Evolutionary conservation across 2,888 invertebrate genomes (phyloP), one percentile per base, ranked within the genome.

Genomic region (Patella caerulea): DNA sequence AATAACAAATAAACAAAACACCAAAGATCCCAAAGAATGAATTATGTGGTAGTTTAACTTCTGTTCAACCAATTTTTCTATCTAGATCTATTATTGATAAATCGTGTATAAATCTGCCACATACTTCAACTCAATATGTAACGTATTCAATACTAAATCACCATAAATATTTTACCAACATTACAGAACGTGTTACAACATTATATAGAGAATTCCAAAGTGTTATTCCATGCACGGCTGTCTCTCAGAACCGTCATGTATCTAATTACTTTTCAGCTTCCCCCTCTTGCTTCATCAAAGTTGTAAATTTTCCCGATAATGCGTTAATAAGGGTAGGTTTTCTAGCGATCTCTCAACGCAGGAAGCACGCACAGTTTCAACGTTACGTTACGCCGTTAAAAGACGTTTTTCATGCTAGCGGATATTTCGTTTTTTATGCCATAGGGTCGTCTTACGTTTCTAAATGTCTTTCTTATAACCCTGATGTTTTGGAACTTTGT

Each of bases 261-360:
- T 24, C 65, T 65, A 24, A 65, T 65, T 19, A 19, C 65, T 24
- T 65, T 65, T 24, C 19, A 19, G 65, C 29, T 73, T 53, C 7
- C 17, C 73, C 14, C 55, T 54, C 55, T 24, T 53, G 70, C 15
- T 53, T 70, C 71, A 75, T 75, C 75, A 71, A 29, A 54, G 75
- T 24, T 75, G 75, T 75, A 75, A 71, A 75, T 75, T 53, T 71
- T 15, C 45, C 71, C 53, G 75, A 71, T 71, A 75, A 71, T 54
- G 71, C 55, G 75, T 53, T 71, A 75, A 65, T 65, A 65, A 59
- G 53, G 11, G 45, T 17, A n/a, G 34, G 19, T 45, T 52, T 65
- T 59, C 53, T 74, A 53, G n/a, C 65, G 15, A 53, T 75, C 71
- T 14, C 70, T 70, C 75, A 56, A 15, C 70, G 56, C 75, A 24